Conservation (phyloP, 2,888 invertebrate genomes). For the Embidobia sp. region DNA sequence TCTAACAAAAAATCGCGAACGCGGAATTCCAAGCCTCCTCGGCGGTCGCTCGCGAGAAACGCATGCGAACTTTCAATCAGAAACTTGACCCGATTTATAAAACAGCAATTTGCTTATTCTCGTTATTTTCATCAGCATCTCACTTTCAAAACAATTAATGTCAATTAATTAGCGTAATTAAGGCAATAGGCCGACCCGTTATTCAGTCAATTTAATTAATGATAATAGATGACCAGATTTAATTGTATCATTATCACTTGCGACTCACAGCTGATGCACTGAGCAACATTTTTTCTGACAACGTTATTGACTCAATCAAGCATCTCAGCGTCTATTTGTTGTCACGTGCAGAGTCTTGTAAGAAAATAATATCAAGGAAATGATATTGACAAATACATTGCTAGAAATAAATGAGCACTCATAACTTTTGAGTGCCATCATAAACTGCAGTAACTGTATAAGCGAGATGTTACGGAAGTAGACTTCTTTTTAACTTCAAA, state of each 20-base stretch:
- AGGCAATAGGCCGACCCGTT: slow-evolving; percentile 23
- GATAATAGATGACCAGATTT: slow-evolving; percentile 14
- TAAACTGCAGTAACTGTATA: too few relatives aligned
- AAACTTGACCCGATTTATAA: slow-evolving; percentile 53
- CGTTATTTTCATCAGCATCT: slow-evolving; percentile 19
- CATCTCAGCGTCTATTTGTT: too few relatives aligned
- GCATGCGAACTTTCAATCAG: slow-evolving; percentile 54
- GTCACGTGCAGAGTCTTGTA: too few relatives aligned
- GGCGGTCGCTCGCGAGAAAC: slow-evolving; percentile 33
- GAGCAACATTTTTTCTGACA: too few relatives aligned
- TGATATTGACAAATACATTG: too few relatives aligned
- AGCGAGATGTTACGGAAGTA: too few relatives aligned
- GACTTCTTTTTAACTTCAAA: too few relatives aligned
- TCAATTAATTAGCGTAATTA: slow-evolving; percentile 51
- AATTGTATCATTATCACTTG: slow-evolving; percentile 11
- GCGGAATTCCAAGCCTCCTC: slow-evolving; percentile 48
- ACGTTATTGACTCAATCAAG: too few relatives aligned
- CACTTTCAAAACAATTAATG: slow-evolving; percentile 53
- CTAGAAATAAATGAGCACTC: too few relatives aligned
- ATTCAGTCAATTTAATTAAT: slow-evolving; percentile 26
- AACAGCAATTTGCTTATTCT: slow-evolving; percentile 32
- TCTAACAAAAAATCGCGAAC: slow-evolving; percentile 49
- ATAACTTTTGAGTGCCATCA: too few relatives aligned
- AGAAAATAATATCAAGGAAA: too few relatives aligned
- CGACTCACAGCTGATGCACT: too few relatives aligned